Evolutionary conservation across 2,113 vertebrate genomes (phyloP).

Genomic region (Phylloscopus whistleri): DNA sequence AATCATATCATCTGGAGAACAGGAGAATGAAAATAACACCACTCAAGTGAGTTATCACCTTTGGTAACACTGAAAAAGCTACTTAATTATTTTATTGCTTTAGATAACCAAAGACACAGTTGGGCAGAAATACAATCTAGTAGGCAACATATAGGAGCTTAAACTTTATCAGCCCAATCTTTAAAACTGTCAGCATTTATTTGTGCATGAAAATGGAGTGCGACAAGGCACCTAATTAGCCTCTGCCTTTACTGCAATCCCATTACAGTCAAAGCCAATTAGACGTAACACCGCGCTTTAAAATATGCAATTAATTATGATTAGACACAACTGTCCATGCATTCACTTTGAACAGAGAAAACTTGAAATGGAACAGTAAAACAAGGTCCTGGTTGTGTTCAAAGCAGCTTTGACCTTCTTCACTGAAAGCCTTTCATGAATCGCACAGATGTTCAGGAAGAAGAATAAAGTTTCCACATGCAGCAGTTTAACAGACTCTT

Average conservation of each 20-base stretch:
- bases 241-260: neutral
- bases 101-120: neutral
- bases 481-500: neutral
- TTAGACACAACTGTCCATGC: neutral
- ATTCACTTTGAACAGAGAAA: neutral
- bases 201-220: neutral
- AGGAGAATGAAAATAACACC: neutral
- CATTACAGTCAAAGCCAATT: constrained; percentile 32
- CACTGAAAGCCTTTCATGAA: neutral
- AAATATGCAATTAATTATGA: constrained; percentile 25
- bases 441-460: neutral
- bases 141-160: neutral
- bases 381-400: neutral
- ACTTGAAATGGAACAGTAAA: neutral
- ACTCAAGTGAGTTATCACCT: neutral
- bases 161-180: neutral
- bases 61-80: neutral
- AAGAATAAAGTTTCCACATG: neutral
- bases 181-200: constrained; percentile 21
- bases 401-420: constrained; percentile 1
- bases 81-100: neutral
- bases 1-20: neutral
- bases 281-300: neutral
- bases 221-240: neutral
- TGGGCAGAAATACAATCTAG: neutral